Evolutionary conservation across 2,113 vertebrate species (phyloP).

Genomic region (Coturnix japonica): DNA sequence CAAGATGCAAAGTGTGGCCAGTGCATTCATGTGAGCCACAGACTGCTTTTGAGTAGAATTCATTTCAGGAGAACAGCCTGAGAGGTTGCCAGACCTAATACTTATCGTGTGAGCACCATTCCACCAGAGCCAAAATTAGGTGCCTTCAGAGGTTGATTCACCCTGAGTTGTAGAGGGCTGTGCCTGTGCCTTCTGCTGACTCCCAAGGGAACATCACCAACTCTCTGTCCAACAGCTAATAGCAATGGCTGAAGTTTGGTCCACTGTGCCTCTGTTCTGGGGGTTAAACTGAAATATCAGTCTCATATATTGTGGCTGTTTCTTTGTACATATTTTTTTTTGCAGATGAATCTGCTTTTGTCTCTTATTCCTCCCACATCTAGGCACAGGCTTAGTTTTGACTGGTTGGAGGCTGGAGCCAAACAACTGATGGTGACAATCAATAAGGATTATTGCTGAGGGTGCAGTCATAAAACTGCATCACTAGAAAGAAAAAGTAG

Average conservation of each 20-base stretch:
- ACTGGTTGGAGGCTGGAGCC: neutral
- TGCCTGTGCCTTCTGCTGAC: neutral
- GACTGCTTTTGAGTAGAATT: neutral
- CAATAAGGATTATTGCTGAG: neutral
- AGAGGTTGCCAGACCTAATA: neutral
- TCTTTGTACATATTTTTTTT: neutral
- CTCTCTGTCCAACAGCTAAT: neutral
- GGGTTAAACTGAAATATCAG: neutral
- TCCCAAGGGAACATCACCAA: neutral
- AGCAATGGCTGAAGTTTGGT: fast-evolving
- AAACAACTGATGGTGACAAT: neutral
- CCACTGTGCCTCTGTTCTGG: neutral
- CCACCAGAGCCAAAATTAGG: neutral
- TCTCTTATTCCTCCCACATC: neutral
- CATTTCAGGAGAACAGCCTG: neutral
- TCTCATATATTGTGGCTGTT: neutral
- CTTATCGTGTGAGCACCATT: neutral
- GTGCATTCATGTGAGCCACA: neutral
- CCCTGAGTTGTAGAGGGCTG: neutral
- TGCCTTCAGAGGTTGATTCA: neutral
- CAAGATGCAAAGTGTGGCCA: neutral
- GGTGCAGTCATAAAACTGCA: neutral
- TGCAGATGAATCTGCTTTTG: neutral
- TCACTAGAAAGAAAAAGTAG: neutral
- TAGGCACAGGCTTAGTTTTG: neutral